phyloP scores from a whole-genome alignment of 2,797 vertebrate species.

The Lepilemur septentrionalis region DNA sequence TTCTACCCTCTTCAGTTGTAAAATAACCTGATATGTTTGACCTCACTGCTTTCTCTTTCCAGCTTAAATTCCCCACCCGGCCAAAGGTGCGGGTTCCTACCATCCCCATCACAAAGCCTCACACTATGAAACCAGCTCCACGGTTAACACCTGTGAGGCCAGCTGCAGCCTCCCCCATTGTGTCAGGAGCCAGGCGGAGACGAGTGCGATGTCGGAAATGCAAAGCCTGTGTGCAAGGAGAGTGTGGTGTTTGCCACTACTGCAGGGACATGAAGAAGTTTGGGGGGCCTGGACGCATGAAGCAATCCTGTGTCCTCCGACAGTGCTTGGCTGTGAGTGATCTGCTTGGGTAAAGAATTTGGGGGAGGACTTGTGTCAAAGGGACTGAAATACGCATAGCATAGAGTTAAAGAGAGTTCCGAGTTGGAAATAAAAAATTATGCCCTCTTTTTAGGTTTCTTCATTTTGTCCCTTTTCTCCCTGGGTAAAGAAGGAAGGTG shows the following conservation, averaged over 20 bases:
- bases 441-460: neutral
- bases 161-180: slow-evolving; percentile 84
- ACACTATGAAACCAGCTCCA: slow-evolving; percentile 88
- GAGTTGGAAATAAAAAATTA: neutral
- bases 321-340: slow-evolving; percentile 94
- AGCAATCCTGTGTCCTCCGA: slow-evolving; percentile 94
- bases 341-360: slow-evolving; percentile 34
- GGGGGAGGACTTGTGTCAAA: neutral
- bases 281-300: slow-evolving; percentile 96
- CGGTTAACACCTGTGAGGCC: slow-evolving; percentile 84
- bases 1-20: neutral
- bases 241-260: slow-evolving; percentile 95
- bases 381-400: neutral
- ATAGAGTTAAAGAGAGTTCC: neutral
- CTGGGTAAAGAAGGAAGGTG: neutral
- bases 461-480: neutral
- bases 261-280: slow-evolving; percentile 98
- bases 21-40: slow-evolving; percentile 34
- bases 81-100: slow-evolving; percentile 86
- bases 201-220: slow-evolving; percentile 96
- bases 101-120: slow-evolving; percentile 89
- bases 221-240: slow-evolving; percentile 93
- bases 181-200: slow-evolving; percentile 90
- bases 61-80: slow-evolving; percentile 86
- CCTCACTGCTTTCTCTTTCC: slow-evolving; percentile 50